Conservation (phyloP, 2,888 invertebrate genomes). For the Beris chalybata region DNA sequence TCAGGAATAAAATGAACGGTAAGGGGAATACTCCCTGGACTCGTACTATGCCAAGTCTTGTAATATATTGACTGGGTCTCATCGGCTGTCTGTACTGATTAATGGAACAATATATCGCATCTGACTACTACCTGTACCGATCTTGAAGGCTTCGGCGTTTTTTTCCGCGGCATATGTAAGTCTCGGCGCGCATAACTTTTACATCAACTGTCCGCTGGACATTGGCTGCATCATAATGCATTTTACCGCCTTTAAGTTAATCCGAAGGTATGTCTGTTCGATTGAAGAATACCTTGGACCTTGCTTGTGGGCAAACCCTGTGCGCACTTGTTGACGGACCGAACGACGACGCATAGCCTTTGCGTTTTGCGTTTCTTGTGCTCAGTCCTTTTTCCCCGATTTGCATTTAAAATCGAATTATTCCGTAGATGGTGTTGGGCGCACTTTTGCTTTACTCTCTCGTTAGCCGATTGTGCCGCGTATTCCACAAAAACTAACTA, state of each 20-base stretch:
- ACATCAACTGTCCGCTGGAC: conserved; percentile 13
- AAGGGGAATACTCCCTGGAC: not conserved
- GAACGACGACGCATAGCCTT: not conserved
- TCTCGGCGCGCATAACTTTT: conserved; percentile 7
- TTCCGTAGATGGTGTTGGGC: conserved; percentile 38
- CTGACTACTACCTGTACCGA: conserved; percentile 34
- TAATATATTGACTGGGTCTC: conserved; percentile 38
- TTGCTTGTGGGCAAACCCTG: conserved; percentile 31
- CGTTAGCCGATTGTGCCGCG: conserved; percentile 6
- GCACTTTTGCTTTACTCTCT: conserved; percentile 28
- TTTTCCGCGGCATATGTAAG: not conserved
- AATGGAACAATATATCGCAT: conserved; percentile 39
- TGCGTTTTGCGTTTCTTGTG: not conserved
- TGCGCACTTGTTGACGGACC: conserved; percentile 19
- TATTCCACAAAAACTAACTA: conserved; percentile 32
- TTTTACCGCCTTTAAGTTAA: conserved; percentile 32
- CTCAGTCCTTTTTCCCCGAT: conserved; percentile 15
- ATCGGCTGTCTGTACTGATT: conserved; percentile 39
- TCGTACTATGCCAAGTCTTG: not conserved
- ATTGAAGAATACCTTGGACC: conserved; percentile 25
- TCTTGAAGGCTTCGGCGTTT: conserved; percentile 9
- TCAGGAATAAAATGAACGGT: not conserved
- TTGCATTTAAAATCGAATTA: conserved; percentile 39
- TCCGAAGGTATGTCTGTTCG: conserved; percentile 28
- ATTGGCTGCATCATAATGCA: conserved; percentile 36